phyloP scores from a whole-genome alignment of 2,888 invertebrate genomes.

The Linnaemya tessellans region DNA sequence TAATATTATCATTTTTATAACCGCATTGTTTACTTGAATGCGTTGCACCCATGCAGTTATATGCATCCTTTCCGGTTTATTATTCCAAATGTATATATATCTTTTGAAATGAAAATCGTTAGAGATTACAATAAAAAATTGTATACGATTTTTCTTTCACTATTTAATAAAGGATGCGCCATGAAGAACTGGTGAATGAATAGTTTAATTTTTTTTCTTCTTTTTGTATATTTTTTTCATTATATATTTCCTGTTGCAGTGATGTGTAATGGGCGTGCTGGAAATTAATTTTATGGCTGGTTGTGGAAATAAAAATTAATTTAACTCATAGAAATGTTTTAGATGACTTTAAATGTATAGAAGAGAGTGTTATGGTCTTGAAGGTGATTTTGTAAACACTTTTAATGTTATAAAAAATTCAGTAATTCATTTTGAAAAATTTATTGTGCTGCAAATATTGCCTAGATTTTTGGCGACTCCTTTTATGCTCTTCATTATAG shows the following conservation, averaged over 20 bases:
- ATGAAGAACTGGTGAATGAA: constrained; percentile 42
- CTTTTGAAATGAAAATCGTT: constrained; percentile 62
- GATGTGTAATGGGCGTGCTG: constrained; percentile 50
- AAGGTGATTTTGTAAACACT: too few relatives aligned
- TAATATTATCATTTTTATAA: constrained; percentile 72
- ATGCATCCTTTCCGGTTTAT: constrained; percentile 71
- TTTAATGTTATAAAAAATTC: too few relatives aligned
- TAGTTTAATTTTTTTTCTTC: constrained; percentile 25
- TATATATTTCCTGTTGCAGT: constrained; percentile 49
- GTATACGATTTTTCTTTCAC: constrained; percentile 28
- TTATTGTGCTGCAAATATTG: too few relatives aligned
- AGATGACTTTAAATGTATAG: background rate
- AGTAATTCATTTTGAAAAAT: too few relatives aligned
- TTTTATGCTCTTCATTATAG: too few relatives aligned
- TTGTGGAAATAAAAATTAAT: background rate
- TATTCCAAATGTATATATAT: constrained; percentile 63
- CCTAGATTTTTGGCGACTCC: too few relatives aligned
- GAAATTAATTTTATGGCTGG: constrained; percentile 10
- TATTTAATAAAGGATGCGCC: constrained; percentile 55
- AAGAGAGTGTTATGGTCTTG: too few relatives aligned
- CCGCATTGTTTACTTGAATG: constrained; percentile 72
- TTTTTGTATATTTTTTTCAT: too few relatives aligned
- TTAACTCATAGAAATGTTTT: background rate
- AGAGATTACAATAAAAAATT: constrained; percentile 42
- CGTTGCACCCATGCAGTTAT: constrained; percentile 71